phyloP scores from a whole-genome alignment of 2,888 invertebrate genomes.

The Ichneumoninae sp. region DNA sequence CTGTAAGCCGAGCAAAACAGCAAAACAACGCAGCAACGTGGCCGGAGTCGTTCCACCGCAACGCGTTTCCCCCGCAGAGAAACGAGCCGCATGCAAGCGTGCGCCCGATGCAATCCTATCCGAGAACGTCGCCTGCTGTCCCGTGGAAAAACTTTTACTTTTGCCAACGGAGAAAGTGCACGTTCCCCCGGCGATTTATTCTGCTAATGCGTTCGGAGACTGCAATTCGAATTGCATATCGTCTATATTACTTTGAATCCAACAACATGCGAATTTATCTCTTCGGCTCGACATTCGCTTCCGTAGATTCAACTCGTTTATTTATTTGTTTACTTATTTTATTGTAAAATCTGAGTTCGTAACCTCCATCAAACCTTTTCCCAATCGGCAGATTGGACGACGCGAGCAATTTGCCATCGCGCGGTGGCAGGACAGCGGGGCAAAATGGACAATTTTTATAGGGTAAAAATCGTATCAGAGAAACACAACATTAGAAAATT shows the following conservation, averaged over 20 bases:
- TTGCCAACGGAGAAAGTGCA: constrained; percentile 80
- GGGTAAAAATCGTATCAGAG: too few species aligned
- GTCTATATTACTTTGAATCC: background rate
- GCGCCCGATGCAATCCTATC: constrained; percentile 32
- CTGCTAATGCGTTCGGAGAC: constrained; percentile 60
- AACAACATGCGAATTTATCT: background rate
- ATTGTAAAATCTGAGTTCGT: background rate
- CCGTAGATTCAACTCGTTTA: background rate
- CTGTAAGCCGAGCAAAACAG: constrained; percentile 11
- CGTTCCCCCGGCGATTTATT: constrained; percentile 70
- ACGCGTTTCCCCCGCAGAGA: constrained; percentile 21
- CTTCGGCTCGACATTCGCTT: background rate
- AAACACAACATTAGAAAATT: too few species aligned
- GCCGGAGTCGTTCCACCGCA: constrained; percentile 17
- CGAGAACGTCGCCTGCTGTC: constrained; percentile 38
- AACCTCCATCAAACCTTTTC: background rate
- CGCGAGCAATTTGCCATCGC: background rate
- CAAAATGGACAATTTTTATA: background rate
- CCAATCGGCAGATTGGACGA: background rate
- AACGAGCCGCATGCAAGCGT: constrained; percentile 29
- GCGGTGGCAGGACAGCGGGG: background rate
- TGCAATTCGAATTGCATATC: constrained; percentile 43
- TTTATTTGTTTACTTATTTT: background rate
- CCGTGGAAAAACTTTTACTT: constrained; percentile 79
- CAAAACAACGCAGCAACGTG: background rate